These are phyloP conservation scores for Fringilla coelebs DNA, from an alignment of 2,797 vertebrate genomes.

Conservation along the genomic window DNA sequence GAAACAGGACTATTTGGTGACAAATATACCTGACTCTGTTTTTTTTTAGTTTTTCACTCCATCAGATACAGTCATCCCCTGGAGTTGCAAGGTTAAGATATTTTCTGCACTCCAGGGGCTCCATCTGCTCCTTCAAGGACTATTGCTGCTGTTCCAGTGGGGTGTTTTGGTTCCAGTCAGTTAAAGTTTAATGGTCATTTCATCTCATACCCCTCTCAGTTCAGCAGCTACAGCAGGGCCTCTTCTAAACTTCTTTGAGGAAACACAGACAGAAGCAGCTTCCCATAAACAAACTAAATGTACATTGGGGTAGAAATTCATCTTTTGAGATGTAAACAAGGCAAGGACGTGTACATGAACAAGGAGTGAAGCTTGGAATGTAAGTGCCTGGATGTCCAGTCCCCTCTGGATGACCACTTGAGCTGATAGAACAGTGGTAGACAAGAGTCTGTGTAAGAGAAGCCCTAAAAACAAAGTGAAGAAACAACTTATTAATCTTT, in stretches of 20 bases:
- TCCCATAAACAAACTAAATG: slow-evolving; percentile 11
- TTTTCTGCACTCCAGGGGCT: background rate
- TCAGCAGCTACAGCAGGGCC: background rate
- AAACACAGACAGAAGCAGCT: background rate
- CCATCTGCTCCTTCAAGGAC: background rate
- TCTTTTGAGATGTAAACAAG: slow-evolving; percentile 30
- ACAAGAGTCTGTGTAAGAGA: background rate
- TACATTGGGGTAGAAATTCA: background rate
- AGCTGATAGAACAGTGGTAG: background rate
- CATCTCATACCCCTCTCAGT: background rate
- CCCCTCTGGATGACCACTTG: background rate
- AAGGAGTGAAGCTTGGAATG: background rate
- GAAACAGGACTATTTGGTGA: background rate
- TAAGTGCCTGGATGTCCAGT: background rate
- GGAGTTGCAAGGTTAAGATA: background rate
- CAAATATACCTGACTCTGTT: background rate
- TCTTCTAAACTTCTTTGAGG: background rate
- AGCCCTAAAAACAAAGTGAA: background rate
- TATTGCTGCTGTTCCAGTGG: background rate
- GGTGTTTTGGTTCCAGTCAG: background rate
- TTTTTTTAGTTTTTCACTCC: background rate
- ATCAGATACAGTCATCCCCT: background rate
- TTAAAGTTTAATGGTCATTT: background rate
- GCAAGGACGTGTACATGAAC: background rate
- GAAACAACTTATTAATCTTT: background rate